Evolutionary conservation across 2,113 vertebrate genomes (phyloP).

Genomic region (Oncorhynchus mykiss): DNA sequence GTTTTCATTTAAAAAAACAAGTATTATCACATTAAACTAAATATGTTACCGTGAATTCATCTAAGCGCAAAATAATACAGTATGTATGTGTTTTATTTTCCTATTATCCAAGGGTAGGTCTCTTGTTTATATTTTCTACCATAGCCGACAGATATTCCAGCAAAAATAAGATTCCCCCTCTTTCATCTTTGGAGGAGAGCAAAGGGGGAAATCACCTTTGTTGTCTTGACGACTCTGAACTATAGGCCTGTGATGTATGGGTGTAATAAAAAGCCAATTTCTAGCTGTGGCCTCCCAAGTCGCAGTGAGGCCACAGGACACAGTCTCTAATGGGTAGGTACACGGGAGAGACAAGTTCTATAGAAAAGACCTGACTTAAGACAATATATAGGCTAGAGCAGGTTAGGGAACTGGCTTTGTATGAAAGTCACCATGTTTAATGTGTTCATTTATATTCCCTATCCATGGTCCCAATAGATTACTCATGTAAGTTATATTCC

Average conservation of each 20-base stretch:
- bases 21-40: neutral
- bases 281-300: neutral
- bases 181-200: neutral
- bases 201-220: neutral
- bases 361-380: neutral
- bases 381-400: neutral
- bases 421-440: no score
- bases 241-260: constrained; percentile 12
- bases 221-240: neutral
- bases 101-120: neutral
- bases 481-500: no score
- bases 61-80: neutral
- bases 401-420: no score
- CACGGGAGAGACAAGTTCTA: neutral
- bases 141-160: neutral
- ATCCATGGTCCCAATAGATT: no score
- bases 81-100: neutral
- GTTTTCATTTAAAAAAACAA: neutral
- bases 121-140: neutral
- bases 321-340: neutral
- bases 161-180: no score
- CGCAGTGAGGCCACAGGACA: neutral
- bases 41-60: neutral
- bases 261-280: constrained; percentile 12
- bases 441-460: no score